phyloP scores from a whole-genome alignment of 2,888 invertebrate genomes.

The Drosophila yooni region DNA sequence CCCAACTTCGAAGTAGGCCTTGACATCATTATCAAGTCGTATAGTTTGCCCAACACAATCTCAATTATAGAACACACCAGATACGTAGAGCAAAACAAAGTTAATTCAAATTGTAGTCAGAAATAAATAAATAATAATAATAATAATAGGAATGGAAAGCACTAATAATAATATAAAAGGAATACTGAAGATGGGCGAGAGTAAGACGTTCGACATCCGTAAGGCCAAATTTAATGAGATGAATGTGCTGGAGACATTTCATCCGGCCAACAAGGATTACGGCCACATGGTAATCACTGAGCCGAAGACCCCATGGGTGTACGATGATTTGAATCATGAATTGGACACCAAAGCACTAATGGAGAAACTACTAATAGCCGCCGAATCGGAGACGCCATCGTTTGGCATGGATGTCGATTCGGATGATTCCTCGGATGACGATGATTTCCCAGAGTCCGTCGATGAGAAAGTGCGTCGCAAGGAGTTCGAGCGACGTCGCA shows the following conservation, averaged over 20 bases:
- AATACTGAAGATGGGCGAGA: slow-evolving; percentile 42
- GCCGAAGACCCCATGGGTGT: slow-evolving; percentile 96
- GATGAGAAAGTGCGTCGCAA: slow-evolving; percentile 89
- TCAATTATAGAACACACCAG: background rate
- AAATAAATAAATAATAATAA: background rate
- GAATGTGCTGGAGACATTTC: slow-evolving; percentile 98
- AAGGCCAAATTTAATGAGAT: slow-evolving; percentile 97
- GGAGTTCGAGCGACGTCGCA: slow-evolving; percentile 96
- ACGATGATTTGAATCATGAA: slow-evolving; percentile 86
- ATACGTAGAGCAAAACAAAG: background rate
- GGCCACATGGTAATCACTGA: slow-evolving; percentile 99
- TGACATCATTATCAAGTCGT: background rate
- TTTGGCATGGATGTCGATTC: slow-evolving; percentile 83
- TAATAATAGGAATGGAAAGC: slow-evolving; percentile 11
- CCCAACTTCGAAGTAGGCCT: background rate
- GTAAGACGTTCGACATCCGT: slow-evolving; percentile 14
- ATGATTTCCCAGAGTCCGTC: slow-evolving; percentile 88
- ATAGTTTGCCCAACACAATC: background rate
- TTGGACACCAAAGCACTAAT: slow-evolving; percentile 90
- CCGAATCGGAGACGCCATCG: slow-evolving; percentile 84
- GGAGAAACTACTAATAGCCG: slow-evolving; percentile 87
- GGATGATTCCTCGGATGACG: slow-evolving; percentile 86
- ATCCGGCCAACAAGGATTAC: slow-evolving; percentile 99
- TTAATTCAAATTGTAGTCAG: background rate
- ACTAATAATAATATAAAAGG: background rate